These are phyloP conservation scores for Caenorhabditis inopinata DNA, from an alignment of 1,140 invertebrate genomes.

Conservation along the genomic window DNA sequence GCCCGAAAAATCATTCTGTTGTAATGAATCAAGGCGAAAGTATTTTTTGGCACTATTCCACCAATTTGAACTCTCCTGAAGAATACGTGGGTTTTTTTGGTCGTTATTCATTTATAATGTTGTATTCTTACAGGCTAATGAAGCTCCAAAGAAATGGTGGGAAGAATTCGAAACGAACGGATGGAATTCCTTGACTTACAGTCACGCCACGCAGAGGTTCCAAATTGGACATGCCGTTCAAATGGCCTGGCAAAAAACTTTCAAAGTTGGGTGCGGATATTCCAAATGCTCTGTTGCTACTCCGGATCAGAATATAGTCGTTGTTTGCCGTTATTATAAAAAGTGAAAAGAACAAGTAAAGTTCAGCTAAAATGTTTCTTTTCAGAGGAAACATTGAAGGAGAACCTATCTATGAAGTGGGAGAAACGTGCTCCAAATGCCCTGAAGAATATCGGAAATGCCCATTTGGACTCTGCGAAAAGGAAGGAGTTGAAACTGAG, in stretches of 20 bases:
- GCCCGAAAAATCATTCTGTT: background rate
- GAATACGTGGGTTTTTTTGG: background rate
- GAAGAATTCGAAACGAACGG: background rate
- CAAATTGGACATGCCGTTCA: slow-evolving; percentile 10
- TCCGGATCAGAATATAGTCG: background rate
- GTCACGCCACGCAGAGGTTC: background rate
- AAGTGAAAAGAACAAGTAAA: background rate
- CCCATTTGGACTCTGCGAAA: slow-evolving; percentile 1
- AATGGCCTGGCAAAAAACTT: background rate
- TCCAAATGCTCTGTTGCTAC: background rate
- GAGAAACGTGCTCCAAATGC: background rate
- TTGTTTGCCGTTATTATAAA: background rate
- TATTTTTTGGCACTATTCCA: slow-evolving; percentile 1
- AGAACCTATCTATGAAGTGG: background rate
- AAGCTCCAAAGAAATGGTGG: slow-evolving; percentile 3
- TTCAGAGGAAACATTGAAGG: slow-evolving; percentile 13
- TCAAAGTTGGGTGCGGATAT: slow-evolving; percentile 7
- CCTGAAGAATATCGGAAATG: background rate
- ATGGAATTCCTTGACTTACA: background rate
- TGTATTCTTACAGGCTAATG: background rate
- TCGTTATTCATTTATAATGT: too few relatives aligned
- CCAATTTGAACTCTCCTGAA: background rate
- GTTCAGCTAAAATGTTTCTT: background rate
- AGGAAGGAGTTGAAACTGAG: slow-evolving; percentile 7
- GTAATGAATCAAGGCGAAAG: background rate